A percentile compares a stretch with the other conserved stretches of the same genome.
phyloP scores from a whole-genome alignment of 1,140 invertebrate species.

The Plectrocnemia conspersa region DNA sequence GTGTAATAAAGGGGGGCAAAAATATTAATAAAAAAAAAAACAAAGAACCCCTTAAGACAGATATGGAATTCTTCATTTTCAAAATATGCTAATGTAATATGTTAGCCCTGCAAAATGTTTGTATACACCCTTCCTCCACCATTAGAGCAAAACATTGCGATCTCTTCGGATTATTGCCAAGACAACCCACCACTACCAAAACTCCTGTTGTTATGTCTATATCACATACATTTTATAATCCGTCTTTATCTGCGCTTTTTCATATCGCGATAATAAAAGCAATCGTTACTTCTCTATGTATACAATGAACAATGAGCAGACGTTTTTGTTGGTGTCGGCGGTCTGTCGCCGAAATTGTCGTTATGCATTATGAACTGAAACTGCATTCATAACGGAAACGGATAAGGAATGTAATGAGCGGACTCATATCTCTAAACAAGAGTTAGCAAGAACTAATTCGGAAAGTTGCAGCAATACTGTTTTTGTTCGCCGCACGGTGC shows the following conservation, averaged over 20 bases:
- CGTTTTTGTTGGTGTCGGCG: too few relatives aligned
- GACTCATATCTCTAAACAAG: constrained; percentile 23
- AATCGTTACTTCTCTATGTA: too few relatives aligned
- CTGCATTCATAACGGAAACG: constrained; percentile 6
- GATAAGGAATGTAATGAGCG: constrained; percentile 22
- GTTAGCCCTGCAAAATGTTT: constrained; percentile 28
- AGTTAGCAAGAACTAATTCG: constrained; percentile 34
- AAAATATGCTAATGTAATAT: constrained; percentile 36
- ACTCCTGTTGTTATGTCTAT: too few relatives aligned
- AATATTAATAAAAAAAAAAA: constrained; percentile 29
- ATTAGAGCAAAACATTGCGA: constrained; percentile 5
- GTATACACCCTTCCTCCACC: constrained; percentile 8
- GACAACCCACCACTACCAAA: too few relatives aligned
- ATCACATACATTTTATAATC: too few relatives aligned
- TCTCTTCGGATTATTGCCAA: constrained; percentile 10
- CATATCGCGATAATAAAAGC: too few relatives aligned
- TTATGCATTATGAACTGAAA: constrained; percentile 1
- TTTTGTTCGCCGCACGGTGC: constrained; percentile 32
- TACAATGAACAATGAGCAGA: background rate
- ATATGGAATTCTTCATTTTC: constrained; percentile 31
- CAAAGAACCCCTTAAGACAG: constrained; percentile 31
- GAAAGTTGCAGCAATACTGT: constrained; percentile 28
- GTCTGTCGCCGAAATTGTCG: background rate
- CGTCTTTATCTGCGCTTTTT: too few relatives aligned
- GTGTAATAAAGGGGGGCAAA: constrained; percentile 21